Conservation (phyloP, 1,140 invertebrate genomes). For the Chionoecetes opilio region DNA sequence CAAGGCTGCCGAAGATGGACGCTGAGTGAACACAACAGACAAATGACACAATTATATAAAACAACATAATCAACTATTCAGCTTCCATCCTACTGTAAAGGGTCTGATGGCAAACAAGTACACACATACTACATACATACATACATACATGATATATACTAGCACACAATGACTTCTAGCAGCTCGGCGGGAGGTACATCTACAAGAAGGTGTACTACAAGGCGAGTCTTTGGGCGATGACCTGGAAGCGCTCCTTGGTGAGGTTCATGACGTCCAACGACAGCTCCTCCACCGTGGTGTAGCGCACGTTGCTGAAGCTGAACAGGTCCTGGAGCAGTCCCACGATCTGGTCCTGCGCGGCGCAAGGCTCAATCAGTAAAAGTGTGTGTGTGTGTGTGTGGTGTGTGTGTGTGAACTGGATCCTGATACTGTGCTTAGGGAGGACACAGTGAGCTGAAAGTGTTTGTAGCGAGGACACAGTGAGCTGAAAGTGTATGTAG, state of each 20-base stretch:
- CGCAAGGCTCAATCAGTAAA: neutral
- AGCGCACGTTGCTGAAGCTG: constrained; percentile 95
- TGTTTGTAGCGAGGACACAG: no score
- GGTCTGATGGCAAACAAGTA: no score
- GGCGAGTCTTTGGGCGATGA: constrained; percentile 19
- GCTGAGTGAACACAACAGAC: no score
- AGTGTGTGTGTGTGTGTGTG: neutral
- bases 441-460: no score
- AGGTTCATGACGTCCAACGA: constrained; percentile 86
- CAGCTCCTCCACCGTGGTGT: constrained; percentile 94
- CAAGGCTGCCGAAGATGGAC: no score
- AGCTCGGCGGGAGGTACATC: neutral
- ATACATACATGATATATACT: no score
- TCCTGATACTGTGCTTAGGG: neutral
- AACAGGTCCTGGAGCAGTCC: constrained; percentile 96
- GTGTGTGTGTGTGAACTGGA: neutral
- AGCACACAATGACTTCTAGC: neutral
- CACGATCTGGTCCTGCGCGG: constrained; percentile 91
- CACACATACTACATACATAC: no score
- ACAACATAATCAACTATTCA: no score
- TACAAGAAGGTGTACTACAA: constrained; percentile 9
- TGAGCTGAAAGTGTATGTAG: no score
- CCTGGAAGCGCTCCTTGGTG: constrained; percentile 50
- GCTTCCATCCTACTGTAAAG: no score
- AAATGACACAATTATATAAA: no score